phyloP scores from a whole-genome alignment of 2,888 invertebrate species.

The Congeria kusceri region DNA sequence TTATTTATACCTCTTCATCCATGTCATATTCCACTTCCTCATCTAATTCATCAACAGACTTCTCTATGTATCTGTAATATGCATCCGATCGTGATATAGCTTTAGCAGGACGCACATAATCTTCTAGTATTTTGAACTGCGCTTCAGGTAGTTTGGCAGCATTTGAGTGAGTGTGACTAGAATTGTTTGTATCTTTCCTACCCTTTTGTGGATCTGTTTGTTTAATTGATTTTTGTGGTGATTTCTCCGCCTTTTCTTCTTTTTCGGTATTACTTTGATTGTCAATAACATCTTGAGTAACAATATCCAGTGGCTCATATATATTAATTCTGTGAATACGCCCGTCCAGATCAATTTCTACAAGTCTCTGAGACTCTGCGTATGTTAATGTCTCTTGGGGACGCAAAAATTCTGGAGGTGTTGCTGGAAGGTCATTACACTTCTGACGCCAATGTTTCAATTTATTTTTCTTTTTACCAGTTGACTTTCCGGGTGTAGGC shows the following conservation, averaged over 20 bases:
- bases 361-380: slow-evolving; percentile 93
- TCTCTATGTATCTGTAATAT: slow-evolving; percentile 95
- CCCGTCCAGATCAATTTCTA: slow-evolving; percentile 95
- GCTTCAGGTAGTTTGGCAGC: slow-evolving; percentile 89
- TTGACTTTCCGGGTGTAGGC: slow-evolving; percentile 72
- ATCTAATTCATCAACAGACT: slow-evolving; percentile 96
- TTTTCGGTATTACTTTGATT: slow-evolving; percentile 83
- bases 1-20: slow-evolving; percentile 91
- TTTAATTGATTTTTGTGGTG: slow-evolving; percentile 68
- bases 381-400: slow-evolving; percentile 90
- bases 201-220: slow-evolving; percentile 66
- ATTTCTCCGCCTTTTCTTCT: slow-evolving; percentile 82
- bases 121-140: slow-evolving; percentile 90
- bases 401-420: slow-evolving; percentile 84
- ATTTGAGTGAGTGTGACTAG: slow-evolving; percentile 57
- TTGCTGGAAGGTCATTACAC: slow-evolving; percentile 77
- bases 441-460: slow-evolving; percentile 80
- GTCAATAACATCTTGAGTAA: slow-evolving; percentile 84
- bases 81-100: slow-evolving; percentile 94
- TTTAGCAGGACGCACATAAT: slow-evolving; percentile 91
- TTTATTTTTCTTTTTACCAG: slow-evolving; percentile 86
- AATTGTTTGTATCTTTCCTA: slow-evolving; percentile 70
- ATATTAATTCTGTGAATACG: slow-evolving; percentile 89
- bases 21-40: slow-evolving; percentile 98
- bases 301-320: slow-evolving; percentile 86